A percentile compares a stretch with the other conserved stretches of the same genome.
Conservation (phyloP, 2,113 vertebrate species). For the Charina bottae region DNA sequence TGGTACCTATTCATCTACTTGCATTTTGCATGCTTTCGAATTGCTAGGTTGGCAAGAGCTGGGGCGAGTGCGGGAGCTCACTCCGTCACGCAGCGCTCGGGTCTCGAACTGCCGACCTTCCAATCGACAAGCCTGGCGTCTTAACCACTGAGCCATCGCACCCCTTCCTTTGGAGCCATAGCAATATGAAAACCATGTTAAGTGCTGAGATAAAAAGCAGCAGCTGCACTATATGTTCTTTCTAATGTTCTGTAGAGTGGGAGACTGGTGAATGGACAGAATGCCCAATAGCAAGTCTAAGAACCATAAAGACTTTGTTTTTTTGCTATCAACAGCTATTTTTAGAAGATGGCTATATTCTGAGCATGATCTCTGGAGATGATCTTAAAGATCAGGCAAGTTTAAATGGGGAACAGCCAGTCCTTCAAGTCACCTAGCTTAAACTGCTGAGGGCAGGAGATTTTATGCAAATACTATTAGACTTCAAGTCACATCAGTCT, state of each 20-base stretch:
- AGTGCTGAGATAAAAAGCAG: background rate
- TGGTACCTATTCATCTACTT: too few relatives aligned
- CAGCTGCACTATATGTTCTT: background rate
- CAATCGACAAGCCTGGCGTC: too few relatives aligned
- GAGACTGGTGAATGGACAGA: background rate
- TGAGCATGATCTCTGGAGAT: background rate
- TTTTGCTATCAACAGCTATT: too few relatives aligned
- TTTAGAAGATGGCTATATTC: background rate
- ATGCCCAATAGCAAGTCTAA: background rate
- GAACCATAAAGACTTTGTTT: background rate
- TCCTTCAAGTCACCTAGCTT: background rate
- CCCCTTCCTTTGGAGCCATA: too few relatives aligned
- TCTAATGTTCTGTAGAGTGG: background rate
- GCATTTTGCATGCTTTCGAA: too few relatives aligned
- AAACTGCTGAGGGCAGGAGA: background rate
- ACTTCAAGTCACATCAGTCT: background rate
- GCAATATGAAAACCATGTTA: background rate
- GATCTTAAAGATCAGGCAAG: background rate
- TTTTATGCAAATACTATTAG: background rate
- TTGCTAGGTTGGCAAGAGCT: too few relatives aligned
- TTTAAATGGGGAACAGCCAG: background rate
- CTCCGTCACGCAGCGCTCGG: too few relatives aligned
- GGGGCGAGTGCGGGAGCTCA: too few relatives aligned
- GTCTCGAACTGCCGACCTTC: too few relatives aligned
- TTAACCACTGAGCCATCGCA: too few relatives aligned